Evolutionary conservation across 1,140 invertebrate genomes (phyloP).

Genomic region (Tetragnatha versicolor): DNA sequence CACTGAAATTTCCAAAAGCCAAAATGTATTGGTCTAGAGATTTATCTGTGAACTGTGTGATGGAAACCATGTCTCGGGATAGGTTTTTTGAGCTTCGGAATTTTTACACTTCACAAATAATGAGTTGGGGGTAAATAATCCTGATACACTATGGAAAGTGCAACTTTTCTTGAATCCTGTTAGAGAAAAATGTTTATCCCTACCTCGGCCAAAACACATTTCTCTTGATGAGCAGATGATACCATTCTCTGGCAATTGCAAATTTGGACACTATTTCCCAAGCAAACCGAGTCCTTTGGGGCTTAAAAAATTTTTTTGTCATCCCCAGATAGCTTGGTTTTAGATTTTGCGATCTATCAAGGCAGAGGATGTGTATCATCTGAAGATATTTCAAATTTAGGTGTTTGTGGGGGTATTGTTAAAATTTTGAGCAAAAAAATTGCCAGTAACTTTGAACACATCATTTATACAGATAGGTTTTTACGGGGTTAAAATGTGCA

Average conservation of each 20-base stretch:
- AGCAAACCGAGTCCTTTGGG: background rate
- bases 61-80: background rate
- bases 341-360: background rate
- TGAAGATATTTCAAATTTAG: background rate
- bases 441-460: background rate
- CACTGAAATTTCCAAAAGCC: background rate
- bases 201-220: background rate
- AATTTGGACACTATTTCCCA: background rate
- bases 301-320: background rate
- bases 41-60: background rate
- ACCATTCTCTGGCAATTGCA: background rate
- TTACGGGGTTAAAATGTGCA: background rate
- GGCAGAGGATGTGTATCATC: too few relatives aligned
- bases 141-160: background rate
- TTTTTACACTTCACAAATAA: too few relatives aligned
- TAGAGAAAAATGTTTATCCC: background rate
- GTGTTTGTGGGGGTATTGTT: background rate
- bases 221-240: too few relatives aligned
- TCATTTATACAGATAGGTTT: background rate
- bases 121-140: too few relatives aligned
- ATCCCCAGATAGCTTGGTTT: background rate
- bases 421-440: background rate
- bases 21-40: background rate
- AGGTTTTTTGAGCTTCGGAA: too few relatives aligned
- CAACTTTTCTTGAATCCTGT: background rate